Evolutionary conservation across 2,888 invertebrate genomes (phyloP), one percentile per base, ranked within the genome.

Genomic region (Mythimna albipuncta): DNA sequence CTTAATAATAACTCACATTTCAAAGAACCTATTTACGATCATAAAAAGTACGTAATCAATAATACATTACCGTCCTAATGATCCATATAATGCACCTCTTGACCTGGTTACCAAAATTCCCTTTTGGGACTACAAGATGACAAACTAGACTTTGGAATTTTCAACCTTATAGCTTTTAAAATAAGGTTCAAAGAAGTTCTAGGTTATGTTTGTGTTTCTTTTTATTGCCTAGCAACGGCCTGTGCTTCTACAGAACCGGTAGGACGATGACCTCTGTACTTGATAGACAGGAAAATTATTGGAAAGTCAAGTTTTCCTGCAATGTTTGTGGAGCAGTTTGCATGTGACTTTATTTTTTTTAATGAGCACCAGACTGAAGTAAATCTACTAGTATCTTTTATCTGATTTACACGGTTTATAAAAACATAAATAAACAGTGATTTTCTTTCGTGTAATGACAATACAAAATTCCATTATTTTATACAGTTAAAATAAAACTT

Each of bases 151-250:
- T 21, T 67, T 32, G 70, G 70, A 35, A 89, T 82, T 82, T 77
- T 84, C 70, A 80, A 80, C 88, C 84, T 83, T 89, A 88, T 69
- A 4, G 2, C 0, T 38, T 6, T 67, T 61, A 77, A 13, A 62
- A 84, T 89, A 92, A 84, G 83, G 83, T 74, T 72, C 72, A 82
- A 69, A 58, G 41, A 64, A 61, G 52, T 57, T 61, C 69, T 70
- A 67, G 21, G 76, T 73, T 77, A 79, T 89, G 90, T 91, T 90
- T 89, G 90, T 89, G 91, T 89, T 86, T 87, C 77, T 93, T 92
- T 88, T 86, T 85, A 90, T 92, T 90, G 90, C 93, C 81, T 88
- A 90, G 94, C 92, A 93, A 94, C 94, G 79, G 74, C 82, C 88
- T 89, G 86, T 90, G 81, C 88, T 87, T 85, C 81, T 84, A 84